Evolutionary conservation across 1,140 invertebrate genomes (phyloP), one percentile per base, ranked within the genome.

Genomic region (Hirudo medicinalis): DNA sequence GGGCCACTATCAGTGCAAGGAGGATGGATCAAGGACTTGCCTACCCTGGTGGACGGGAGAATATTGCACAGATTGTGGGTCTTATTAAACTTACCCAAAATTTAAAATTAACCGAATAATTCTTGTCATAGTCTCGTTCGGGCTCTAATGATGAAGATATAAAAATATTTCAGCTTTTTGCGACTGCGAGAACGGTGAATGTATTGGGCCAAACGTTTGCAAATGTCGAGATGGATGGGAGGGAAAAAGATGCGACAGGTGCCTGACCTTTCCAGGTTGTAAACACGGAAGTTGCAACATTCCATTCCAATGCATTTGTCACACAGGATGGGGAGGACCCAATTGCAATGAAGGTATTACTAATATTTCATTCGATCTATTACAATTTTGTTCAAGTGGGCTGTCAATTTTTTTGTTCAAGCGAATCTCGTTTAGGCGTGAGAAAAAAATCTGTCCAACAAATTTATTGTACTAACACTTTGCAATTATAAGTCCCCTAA

Each of bases 11-110:
- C 89, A 86, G 73, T 97, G 94, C 83, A 85, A 88, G 20, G 74
- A 73, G 53, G 86, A 86, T 27, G 94, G 94, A 0, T 87, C 90
- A 75, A 87, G 87, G 63, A 87, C 92, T 19, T 97, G 94, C 82
- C 84, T 89, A 54, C 86, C 88, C 6, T 93, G 93, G 63, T 97
- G 94, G 94, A 87, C 88, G 60, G 92, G 91, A 71, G 88, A 90
- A 79, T 86, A 94, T 25, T 97, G 92, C 80, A 89, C 91, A 79
- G 89, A 87, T 87, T 87, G 91, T 94, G 86, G 91, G 89, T 70
- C 54, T 57, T 4, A 57, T n/a, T 25, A 25, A 57, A 57, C 54
- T 25, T n/a, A 57, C 54, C 9, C 20, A 9, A 20, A 57, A 2
- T n/a, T 25, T 9, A 57, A 57, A 20, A 20, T n/a, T 4, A 3